Percentiles rank a stretch among this genome's conserved stretches.
Conservation (phyloP, 1,140 invertebrate species). For the Bombus vancouverensis region DNA sequence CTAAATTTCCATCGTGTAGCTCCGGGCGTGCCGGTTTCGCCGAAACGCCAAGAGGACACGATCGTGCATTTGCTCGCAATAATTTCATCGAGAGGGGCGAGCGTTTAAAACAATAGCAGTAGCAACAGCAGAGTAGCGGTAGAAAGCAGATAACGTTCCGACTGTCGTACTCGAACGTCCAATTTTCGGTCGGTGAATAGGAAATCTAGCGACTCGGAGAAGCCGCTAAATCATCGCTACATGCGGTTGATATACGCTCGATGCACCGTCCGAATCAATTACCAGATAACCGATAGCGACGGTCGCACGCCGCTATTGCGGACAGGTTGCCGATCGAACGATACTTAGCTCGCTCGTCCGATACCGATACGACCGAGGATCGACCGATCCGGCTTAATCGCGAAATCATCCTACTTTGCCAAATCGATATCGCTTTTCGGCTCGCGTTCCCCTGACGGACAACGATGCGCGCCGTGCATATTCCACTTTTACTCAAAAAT, state of each 20-base stretch:
- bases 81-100: neutral
- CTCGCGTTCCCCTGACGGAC: too few relatives aligned
- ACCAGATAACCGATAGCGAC: constrained; percentile 8
- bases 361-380: neutral
- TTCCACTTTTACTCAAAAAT: constrained; percentile 2
- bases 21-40: neutral
- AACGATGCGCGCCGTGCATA: neutral
- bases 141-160: neutral
- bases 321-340: neutral
- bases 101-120: neutral
- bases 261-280: constrained; percentile 21
- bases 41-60: neutral
- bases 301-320: neutral
- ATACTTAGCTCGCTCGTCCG: neutral
- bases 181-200: constrained; percentile 7
- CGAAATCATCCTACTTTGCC: neutral
- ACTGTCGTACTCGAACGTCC: neutral
- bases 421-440: neutral
- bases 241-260: neutral
- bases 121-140: fast-evolving
- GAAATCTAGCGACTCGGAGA: constrained; percentile 21
- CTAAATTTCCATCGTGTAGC: neutral
- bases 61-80: neutral
- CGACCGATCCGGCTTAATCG: neutral
- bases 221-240: constrained; percentile 36